Evolutionary conservation across 1,140 invertebrate genomes (phyloP).

Genomic region (Semibalanus balanoides): DNA sequence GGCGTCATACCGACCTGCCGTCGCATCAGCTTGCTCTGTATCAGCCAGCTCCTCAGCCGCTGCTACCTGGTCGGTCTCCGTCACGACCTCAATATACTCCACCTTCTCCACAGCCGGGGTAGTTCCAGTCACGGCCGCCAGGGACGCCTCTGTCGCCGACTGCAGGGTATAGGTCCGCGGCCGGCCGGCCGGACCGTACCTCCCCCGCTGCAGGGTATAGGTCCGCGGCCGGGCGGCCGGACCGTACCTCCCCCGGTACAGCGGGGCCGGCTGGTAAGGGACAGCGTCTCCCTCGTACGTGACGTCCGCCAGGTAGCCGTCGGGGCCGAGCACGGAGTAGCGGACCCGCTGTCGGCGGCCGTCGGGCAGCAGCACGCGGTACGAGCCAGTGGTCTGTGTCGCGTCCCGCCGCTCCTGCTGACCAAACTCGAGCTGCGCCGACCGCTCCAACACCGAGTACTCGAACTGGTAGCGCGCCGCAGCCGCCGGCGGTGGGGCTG

Average conservation of each 20-base stretch:
- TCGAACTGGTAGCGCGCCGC: conserved; percentile 18
- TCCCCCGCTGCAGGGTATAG: conserved; percentile 3
- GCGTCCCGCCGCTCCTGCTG: conserved; percentile 22
- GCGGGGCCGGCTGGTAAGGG: conserved; percentile 9
- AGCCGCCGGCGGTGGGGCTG: no score
- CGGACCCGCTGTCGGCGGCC: conserved; percentile 22
- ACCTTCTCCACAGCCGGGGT: no score
- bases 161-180: background rate
- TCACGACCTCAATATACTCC: no score
- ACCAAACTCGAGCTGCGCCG: conserved; percentile 18
- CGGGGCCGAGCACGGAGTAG: conserved; percentile 18
- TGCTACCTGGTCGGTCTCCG: no score
- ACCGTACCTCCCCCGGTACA: conserved; percentile 5
- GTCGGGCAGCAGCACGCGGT: conserved; percentile 23
- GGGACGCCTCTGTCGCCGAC: background rate
- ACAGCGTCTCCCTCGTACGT: conserved; percentile 16
- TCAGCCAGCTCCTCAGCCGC: no score
- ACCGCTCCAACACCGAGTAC: conserved; percentile 22
- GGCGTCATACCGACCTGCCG: no score
- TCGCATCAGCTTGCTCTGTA: no score
- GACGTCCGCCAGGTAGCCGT: conserved; percentile 23
- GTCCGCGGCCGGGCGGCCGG: background rate
- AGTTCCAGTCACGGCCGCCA: background rate
- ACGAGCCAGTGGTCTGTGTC: conserved; percentile 19
- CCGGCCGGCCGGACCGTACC: conserved; percentile 1